Evolutionary conservation across 2,113 vertebrate genomes (phyloP).

Genomic region (Xyliphius kryptos): DNA sequence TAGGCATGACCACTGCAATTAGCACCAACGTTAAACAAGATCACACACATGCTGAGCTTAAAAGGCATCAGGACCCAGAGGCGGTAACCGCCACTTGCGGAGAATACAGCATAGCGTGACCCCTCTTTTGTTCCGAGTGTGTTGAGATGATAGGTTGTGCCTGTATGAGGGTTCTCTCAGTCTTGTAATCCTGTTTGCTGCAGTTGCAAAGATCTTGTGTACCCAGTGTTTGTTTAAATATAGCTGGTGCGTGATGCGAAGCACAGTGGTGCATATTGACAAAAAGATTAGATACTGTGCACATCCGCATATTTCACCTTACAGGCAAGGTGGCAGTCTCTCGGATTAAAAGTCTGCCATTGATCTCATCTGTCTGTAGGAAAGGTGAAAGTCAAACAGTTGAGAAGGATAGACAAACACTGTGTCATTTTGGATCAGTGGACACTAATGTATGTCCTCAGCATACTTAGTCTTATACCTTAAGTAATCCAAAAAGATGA

Average conservation of each 20-base stretch:
- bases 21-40: slow-evolving; percentile 50
- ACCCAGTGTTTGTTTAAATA: slow-evolving; percentile 32
- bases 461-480: too few relatives aligned
- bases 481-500: too few relatives aligned
- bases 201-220: slow-evolving; percentile 15
- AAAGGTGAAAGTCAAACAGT: slow-evolving; percentile 19
- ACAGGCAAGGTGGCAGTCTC: slow-evolving; percentile 1
- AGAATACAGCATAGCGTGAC: slow-evolving; percentile 36
- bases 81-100: slow-evolving; percentile 33
- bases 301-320: slow-evolving; percentile 9
- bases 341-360: background rate
- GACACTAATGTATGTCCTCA: too few relatives aligned
- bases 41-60: slow-evolving; percentile 38
- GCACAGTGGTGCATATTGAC: slow-evolving; percentile 11
- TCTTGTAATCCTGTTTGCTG: slow-evolving; percentile 56
- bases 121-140: slow-evolving; percentile 48
- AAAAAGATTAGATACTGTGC: slow-evolving; percentile 16
- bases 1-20: slow-evolving; percentile 45
- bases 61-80: slow-evolving; percentile 18
- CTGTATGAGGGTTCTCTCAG: slow-evolving; percentile 36
- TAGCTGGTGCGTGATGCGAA: slow-evolving; percentile 11
- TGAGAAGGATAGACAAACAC: too few relatives aligned
- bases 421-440: too few relatives aligned
- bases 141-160: slow-evolving; percentile 49
- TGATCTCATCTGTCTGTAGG: slow-evolving; percentile 11